Evolutionary conservation across 2,888 invertebrate species (phyloP), one percentile per base, ranked within the genome.

Genomic region (Meta bourneti): DNA sequence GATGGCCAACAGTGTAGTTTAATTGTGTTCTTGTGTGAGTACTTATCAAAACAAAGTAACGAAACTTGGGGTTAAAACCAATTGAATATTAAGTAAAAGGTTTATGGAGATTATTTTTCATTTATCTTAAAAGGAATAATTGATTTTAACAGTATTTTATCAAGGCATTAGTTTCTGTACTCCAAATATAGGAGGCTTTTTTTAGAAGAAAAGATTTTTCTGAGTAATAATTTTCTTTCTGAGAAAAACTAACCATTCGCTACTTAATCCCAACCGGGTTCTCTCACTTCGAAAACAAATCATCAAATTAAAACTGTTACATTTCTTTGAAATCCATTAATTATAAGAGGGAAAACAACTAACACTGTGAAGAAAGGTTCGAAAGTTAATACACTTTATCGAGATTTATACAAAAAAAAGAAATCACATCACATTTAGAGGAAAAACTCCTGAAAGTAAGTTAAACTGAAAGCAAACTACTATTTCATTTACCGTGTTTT

Each of bases 311-410:
- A 78, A 78, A 78, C 11, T 1, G 34, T 75, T 75, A 9, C 51
- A 13, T 78, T 78, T n/a, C 20, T 49, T 16, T 8, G 49, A 52
- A 52, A 8, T 78, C 52, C 52, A 78, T 78, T 52, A 19, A 51
- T n/a, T 52, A 20, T 52, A 78, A 52, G 1, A n/a, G 16, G 19
- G 19, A 78, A 77, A 77, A 77, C 48, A 52, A 52, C 61, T 61
- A 61, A 61, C 61, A 61, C 11, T 16, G 11, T 61, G 61, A 61
- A 61, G 61, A 61, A 9, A 19, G 52, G 78, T 78, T 51, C 19
- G 52, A n/a, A 52, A 78, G 78, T 78, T 78, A 78, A 78, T 51
- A 20, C n/a, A 51, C n/a, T 78, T 78, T 52, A 78, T 52, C 52
- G 2, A 49, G 52, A 78, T 61, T 61, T 16, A n/a, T n/a, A n/a